Conservation (phyloP, 2,113 vertebrate species). For the Onychostruthus taczanowskii region DNA sequence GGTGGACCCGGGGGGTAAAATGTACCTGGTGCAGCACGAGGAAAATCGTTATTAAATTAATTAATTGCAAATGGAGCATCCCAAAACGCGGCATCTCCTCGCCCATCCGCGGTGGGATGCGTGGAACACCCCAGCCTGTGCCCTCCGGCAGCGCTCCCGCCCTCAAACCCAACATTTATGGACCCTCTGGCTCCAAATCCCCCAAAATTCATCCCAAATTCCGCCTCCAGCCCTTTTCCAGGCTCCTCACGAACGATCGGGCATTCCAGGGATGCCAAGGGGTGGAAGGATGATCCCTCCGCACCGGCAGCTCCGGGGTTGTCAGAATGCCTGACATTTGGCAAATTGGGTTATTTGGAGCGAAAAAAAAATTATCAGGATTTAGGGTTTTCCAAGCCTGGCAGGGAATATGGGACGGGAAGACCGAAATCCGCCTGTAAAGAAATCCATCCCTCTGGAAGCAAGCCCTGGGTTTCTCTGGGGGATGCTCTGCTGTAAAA, state of each 20-base stretch:
- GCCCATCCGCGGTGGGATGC: rapidly evolving
- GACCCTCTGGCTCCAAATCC: rapidly evolving
- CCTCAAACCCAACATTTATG: not conserved
- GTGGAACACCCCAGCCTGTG: rapidly evolving
- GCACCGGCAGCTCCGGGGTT: rapidly evolving
- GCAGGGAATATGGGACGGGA: not conserved
- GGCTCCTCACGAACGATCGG: rapidly evolving
- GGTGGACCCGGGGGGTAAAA: rapidly evolving
- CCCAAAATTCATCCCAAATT: not conserved
- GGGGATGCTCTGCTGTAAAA: not conserved
- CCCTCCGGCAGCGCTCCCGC: rapidly evolving
- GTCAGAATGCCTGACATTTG: not conserved
- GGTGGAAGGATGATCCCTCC: not conserved
- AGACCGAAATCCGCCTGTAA: not conserved
- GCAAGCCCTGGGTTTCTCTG: rapidly evolving
- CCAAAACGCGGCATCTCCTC: not conserved
- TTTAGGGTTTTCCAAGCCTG: not conserved
- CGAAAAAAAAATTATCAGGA: not conserved
- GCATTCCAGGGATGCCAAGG: not conserved
- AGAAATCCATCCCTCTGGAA: rapidly evolving
- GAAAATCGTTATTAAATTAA: not conserved
- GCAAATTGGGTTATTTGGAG: rapidly evolving
- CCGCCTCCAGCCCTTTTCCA: not conserved
- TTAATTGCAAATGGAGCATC: not conserved
- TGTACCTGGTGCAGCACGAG: no score